These are phyloP conservation scores for Leptocoma aspasia DNA, from an alignment of 2,113 vertebrate species.

Conservation along the genomic window DNA sequence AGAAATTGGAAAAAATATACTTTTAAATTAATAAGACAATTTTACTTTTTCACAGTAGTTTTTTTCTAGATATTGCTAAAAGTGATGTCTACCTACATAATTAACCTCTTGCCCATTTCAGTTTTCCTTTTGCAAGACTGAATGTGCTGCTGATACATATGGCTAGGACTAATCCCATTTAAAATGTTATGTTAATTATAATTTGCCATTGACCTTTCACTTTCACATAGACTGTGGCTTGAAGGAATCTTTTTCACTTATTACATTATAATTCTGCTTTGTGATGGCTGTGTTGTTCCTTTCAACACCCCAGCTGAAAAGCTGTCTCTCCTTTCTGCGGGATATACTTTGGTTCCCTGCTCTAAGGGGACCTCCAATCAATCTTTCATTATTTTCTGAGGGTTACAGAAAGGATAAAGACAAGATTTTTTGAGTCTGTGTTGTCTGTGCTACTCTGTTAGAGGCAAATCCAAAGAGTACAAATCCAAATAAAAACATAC, in stretches of 20 bases:
- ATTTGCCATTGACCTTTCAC: conserved; percentile 1
- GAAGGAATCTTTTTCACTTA: neutral
- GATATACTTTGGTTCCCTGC: neutral
- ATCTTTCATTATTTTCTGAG: neutral
- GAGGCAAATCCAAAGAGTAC: neutral
- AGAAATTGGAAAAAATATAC: neutral
- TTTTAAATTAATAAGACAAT: neutral
- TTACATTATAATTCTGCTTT: neutral
- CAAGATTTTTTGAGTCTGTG: neutral
- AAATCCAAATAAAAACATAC: neutral
- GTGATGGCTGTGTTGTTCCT: neutral
- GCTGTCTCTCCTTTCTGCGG: neutral
- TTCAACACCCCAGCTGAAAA: neutral
- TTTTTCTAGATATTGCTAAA: neutral
- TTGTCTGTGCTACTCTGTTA: neutral
- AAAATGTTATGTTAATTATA: conserved; percentile 16
- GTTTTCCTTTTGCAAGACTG: neutral
- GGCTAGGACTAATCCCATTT: conserved; percentile 10
- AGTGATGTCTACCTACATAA: neutral
- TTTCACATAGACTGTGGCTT: neutral
- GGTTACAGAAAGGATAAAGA: neutral
- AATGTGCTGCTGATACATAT: neutral
- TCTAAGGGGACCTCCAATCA: neutral
- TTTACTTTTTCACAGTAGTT: neutral
- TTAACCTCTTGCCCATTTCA: neutral